These are phyloP conservation scores for Callocephalon fimbriatum DNA, from an alignment of 2,113 vertebrate genomes.

Conservation along the genomic window DNA sequence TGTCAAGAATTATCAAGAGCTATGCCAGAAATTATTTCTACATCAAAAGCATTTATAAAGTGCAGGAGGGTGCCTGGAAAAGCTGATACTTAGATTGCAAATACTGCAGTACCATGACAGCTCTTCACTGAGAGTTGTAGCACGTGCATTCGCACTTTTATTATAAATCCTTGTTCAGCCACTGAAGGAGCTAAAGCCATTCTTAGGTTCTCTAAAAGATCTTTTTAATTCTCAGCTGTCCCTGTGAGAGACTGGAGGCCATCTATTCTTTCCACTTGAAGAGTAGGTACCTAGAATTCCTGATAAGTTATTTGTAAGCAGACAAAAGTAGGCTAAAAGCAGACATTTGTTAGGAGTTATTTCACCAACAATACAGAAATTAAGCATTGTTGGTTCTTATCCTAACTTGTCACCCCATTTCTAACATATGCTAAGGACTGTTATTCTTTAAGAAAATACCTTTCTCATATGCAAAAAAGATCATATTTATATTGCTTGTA, in stretches of 20 bases:
- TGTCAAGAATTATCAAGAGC: not conserved
- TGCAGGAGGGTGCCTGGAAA: not conserved
- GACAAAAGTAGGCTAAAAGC: conserved; percentile 24
- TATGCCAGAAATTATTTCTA: not conserved
- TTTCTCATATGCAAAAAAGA: not conserved
- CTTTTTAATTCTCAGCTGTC: conserved; percentile 30
- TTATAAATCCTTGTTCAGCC: not conserved
- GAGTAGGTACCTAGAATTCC: conserved; percentile 5
- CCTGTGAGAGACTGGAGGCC: conserved; percentile 1
- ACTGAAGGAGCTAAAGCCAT: conserved; percentile 27
- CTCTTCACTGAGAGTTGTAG: not conserved
- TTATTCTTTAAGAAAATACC: not conserved
- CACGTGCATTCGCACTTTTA: not conserved
- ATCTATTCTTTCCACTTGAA: conserved; percentile 19
- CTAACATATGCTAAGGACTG: not conserved
- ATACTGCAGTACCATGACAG: not conserved
- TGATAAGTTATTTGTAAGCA: conserved; percentile 31
- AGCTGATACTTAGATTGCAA: not conserved
- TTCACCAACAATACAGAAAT: not conserved
- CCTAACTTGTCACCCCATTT: not conserved
- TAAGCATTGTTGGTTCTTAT: not conserved
- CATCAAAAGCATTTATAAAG: not conserved
- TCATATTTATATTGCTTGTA: not conserved
- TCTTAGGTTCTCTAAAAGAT: conserved; percentile 26
- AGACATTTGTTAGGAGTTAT: not conserved